Conservation (phyloP, 2,113 vertebrate genomes). For the Smithornis capensis region DNA sequence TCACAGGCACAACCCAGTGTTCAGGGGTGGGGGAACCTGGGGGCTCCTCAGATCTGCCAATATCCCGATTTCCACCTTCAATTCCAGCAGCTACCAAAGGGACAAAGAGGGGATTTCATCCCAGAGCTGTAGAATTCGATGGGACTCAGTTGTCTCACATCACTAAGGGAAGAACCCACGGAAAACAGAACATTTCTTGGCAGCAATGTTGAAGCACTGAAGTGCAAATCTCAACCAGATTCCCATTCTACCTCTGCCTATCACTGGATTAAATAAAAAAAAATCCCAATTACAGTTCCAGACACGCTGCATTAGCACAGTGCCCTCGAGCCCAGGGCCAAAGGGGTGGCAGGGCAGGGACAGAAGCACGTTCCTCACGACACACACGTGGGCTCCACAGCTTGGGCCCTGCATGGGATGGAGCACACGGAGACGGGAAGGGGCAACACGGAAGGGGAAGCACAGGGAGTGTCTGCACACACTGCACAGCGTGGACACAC, state of each 20-base stretch:
- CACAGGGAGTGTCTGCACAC: neutral
- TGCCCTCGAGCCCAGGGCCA: neutral
- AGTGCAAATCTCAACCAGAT: neutral
- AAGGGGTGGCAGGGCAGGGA: neutral
- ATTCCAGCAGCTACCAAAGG: neutral
- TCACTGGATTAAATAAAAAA: neutral
- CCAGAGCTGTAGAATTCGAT: neutral
- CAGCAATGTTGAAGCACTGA: neutral
- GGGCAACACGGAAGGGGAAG: neutral
- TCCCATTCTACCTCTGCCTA: neutral
- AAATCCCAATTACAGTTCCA: accelerated
- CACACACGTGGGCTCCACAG: accelerated
- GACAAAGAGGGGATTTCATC: constrained; percentile 1
- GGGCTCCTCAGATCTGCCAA: constrained; percentile 33
- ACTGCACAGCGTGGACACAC: neutral
- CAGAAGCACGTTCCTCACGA: neutral
- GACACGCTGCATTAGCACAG: neutral
- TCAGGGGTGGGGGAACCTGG: neutral
- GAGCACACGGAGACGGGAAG: neutral
- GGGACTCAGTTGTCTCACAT: neutral
- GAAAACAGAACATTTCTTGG: accelerated
- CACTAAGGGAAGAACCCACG: neutral
- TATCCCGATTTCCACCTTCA: neutral
- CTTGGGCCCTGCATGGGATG: neutral
- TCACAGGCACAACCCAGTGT: neutral